phyloP scores from a whole-genome alignment of 2,113 vertebrate genomes.

The Vireo altiloquus region DNA sequence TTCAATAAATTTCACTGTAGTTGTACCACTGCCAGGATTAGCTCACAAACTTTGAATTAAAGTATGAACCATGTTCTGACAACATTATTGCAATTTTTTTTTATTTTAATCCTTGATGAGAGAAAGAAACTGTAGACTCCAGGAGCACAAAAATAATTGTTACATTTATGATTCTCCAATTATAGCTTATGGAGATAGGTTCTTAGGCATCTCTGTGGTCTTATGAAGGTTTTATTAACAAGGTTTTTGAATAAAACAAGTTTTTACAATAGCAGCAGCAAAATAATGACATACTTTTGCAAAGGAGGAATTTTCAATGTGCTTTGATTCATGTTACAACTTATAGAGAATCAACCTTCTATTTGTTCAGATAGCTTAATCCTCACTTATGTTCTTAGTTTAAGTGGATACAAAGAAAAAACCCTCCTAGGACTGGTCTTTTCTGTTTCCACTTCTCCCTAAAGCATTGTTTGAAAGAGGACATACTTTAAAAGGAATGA shows the following conservation, averaged over 20 bases:
- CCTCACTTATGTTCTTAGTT: constrained; percentile 48
- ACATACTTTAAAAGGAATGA: background rate
- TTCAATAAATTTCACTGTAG: background rate
- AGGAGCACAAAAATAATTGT: constrained; percentile 64
- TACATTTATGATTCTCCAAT: constrained; percentile 65
- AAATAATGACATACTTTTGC: constrained; percentile 52
- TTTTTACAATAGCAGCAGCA: constrained; percentile 60
- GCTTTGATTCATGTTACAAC: constrained; percentile 34
- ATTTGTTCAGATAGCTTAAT: constrained; percentile 61
- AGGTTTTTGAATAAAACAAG: constrained; percentile 63
- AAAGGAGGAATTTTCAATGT: constrained; percentile 52
- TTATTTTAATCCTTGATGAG: constrained; percentile 66
- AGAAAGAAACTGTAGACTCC: constrained; percentile 64
- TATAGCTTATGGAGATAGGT: constrained; percentile 58
- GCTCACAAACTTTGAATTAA: constrained; percentile 55
- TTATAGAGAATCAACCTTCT: constrained; percentile 30
- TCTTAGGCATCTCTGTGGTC: constrained; percentile 48
- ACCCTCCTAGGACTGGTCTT: background rate
- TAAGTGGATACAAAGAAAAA: constrained; percentile 17
- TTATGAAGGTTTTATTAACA: constrained; percentile 63
- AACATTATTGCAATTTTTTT: constrained; percentile 55
- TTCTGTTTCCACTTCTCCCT: background rate
- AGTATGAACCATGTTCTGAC: constrained; percentile 54
- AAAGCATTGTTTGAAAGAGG: background rate
- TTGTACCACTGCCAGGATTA: constrained; percentile 13